phyloP scores from a whole-genome alignment of 2,113 vertebrate genomes.

The Haliaeetus leucogaster region DNA sequence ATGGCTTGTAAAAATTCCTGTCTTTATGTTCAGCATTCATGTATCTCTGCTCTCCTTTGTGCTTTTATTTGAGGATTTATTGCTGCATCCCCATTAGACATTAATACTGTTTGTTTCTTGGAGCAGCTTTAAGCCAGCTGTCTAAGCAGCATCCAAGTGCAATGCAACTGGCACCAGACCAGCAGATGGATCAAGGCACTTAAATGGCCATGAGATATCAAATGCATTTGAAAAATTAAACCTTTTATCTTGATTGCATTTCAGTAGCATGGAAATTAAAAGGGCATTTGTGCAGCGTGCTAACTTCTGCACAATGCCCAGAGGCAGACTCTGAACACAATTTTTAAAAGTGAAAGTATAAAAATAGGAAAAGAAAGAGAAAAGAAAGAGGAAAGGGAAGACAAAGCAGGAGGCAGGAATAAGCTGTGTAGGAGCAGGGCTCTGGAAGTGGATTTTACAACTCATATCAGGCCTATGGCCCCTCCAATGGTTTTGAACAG shows the following conservation, averaged over 20 bases:
- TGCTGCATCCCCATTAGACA: neutral
- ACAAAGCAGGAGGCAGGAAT: neutral
- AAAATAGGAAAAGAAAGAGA: neutral
- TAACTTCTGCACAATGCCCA: neutral
- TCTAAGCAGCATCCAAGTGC: neutral
- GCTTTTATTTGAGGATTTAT: neutral
- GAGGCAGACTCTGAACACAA: neutral
- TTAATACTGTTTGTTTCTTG: neutral
- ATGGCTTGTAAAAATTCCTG: neutral
- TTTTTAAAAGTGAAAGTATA: neutral
- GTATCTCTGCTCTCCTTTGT: neutral
- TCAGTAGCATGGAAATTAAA: neutral
- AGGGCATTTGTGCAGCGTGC: neutral
- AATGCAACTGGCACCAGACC: neutral
- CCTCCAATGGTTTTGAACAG: fast-evolving
- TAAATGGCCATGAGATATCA: neutral
- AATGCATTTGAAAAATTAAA: neutral
- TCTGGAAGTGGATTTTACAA: neutral
- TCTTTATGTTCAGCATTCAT: fast-evolving
- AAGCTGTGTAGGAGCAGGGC: neutral
- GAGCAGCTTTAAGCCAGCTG: neutral
- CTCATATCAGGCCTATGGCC: fast-evolving
- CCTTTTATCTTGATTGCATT: neutral
- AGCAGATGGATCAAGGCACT: neutral
- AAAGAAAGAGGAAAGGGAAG: too few species aligned